These are phyloP conservation scores for Paedocypris micromegethes DNA, from an alignment of 2,797 vertebrate species.

Conservation along the genomic window DNA sequence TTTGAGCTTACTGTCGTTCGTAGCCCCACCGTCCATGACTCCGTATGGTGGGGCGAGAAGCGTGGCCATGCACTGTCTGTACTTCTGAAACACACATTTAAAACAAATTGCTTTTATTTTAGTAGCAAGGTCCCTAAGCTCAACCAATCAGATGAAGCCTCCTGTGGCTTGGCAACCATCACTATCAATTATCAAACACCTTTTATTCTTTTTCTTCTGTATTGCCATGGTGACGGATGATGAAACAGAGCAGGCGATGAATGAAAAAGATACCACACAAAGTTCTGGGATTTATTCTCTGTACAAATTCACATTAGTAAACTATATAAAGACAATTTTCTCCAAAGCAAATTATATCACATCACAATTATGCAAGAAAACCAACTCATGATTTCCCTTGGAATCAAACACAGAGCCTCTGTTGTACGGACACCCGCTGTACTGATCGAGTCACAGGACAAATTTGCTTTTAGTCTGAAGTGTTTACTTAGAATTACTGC, in stretches of 20 bases:
- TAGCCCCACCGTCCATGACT: constrained; percentile 88
- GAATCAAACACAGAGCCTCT: no score
- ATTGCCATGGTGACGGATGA: constrained; percentile 17
- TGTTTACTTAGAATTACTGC: no score
- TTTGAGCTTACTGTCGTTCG: constrained; percentile 81
- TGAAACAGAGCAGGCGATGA: not conserved
- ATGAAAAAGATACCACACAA: constrained; percentile 5
- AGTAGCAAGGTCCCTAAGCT: constrained; percentile 1
- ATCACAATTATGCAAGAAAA: no score
- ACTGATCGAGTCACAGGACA: no score
- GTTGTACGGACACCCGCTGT: no score
- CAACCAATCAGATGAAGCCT: constrained; percentile 13
- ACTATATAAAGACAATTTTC: no score
- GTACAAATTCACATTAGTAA: no score
- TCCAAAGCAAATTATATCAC: no score
- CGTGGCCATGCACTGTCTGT: constrained; percentile 90
- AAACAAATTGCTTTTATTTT: no score
- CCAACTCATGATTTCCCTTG: no score
- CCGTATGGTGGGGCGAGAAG: constrained; percentile 92
- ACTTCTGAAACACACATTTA: constrained; percentile 72
- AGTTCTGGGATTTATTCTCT: not conserved
- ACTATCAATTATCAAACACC: constrained; percentile 26
- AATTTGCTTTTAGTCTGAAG: no score
- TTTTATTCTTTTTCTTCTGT: constrained; percentile 6
- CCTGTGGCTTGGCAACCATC: constrained; percentile 5